Percentiles rank a stretch among this genome's conserved stretches.
phyloP scores from a whole-genome alignment of 2,113 vertebrate genomes.

The Callionymus lyra region DNA sequence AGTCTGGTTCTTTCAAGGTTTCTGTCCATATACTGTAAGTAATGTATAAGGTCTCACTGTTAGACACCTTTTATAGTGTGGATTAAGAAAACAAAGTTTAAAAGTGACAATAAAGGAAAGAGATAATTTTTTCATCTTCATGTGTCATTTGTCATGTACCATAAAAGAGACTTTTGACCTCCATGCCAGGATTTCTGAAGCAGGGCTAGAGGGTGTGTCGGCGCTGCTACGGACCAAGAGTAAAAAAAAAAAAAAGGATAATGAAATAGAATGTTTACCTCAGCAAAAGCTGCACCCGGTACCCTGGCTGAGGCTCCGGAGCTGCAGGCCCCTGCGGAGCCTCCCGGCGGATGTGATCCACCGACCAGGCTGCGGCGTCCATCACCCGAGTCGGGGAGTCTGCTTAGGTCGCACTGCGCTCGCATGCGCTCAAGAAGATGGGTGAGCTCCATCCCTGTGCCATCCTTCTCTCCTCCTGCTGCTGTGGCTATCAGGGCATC shows the following conservation, averaged over 20 bases:
- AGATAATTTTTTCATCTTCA: no score
- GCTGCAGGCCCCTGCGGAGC: constrained; percentile 30
- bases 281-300: constrained; percentile 37
- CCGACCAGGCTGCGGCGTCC: constrained; percentile 19
- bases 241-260: constrained; percentile 2
- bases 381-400: constrained; percentile 18
- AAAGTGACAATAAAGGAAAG: no score
- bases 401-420: constrained; percentile 70
- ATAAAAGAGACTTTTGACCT: no score
- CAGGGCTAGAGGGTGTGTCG: constrained; percentile 43
- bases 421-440: constrained; percentile 79
- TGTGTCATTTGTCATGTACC: no score
- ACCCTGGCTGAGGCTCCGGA: constrained; percentile 20
- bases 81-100: no score
- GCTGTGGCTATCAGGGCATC: constrained; percentile 48
- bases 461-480: constrained; percentile 81
- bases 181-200: neutral
- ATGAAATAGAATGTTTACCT: constrained; percentile 44
- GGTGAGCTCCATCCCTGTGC: constrained; percentile 84
- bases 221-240: constrained; percentile 22
- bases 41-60: no score
- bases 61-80: no score
- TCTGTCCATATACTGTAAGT: no score
- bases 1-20: no score
- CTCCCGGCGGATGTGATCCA: constrained; percentile 26